Conservation (phyloP, 2,113 vertebrate species). For the Myocastor coypus region DNA sequence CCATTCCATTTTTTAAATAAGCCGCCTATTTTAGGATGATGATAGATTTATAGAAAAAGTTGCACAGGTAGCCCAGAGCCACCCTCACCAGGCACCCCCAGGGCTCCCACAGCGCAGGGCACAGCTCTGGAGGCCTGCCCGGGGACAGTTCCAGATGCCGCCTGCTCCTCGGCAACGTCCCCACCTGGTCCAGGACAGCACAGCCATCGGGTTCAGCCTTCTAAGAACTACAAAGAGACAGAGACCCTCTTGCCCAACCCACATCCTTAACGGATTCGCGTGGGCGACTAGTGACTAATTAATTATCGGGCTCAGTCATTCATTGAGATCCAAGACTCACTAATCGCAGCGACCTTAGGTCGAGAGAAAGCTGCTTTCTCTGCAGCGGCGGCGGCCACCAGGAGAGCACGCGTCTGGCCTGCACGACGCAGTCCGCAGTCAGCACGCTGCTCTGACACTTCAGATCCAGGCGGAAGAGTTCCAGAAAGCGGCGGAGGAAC, state of each 20-base stretch:
- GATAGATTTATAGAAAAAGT: background rate
- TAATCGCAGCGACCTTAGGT: background rate
- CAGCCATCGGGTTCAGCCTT: background rate
- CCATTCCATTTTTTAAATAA: background rate
- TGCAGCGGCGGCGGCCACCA: rapidly evolving
- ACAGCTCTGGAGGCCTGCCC: too few species aligned
- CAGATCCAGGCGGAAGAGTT: background rate
- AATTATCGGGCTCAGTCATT: conserved; percentile 24
- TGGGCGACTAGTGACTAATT: background rate
- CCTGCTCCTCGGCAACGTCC: rapidly evolving
- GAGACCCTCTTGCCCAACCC: conserved; percentile 22
- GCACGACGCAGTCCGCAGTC: rapidly evolving
- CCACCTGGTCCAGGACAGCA: background rate
- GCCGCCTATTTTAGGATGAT: background rate
- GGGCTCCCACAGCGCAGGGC: rapidly evolving
- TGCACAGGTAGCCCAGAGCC: background rate
- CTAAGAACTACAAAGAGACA: background rate
- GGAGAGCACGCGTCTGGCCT: background rate
- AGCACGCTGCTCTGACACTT: background rate
- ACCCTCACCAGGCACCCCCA: rapidly evolving
- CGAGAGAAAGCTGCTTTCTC: background rate
- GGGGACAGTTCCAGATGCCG: rapidly evolving
- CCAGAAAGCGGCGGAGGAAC: too few species aligned
- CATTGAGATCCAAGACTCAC: conserved; percentile 11
- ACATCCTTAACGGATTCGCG: background rate